Evolutionary conservation across 2,888 invertebrate genomes (phyloP), one percentile per base, ranked within the genome.

Genomic region (Latrodectus elegans): DNA sequence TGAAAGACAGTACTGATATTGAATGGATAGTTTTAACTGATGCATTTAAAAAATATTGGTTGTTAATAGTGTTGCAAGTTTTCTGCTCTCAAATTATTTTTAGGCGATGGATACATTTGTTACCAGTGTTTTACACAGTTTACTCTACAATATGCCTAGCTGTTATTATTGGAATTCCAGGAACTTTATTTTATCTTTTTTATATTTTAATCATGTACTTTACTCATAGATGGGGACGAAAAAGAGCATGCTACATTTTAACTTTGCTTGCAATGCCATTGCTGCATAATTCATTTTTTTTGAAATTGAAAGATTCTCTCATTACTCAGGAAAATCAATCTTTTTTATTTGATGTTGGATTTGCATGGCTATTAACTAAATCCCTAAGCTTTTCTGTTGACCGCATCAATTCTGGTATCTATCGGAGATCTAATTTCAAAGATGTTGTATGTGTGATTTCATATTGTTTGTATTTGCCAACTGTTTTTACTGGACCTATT

Each of bases 401-500:
- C 90, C 53, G 89, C 11, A 88, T 90, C 68, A 74, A 84, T 51
- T 70, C 70, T 22, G 15, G 55, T 10, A 71, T 74, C 8, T 72
- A 77, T 53, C 52, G 70, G 12, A 82, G 89, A 81, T 89, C 65
- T 10, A 75, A 68, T 60, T 75, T 9, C 88, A 87, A 82, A 80
- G 90, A 89, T 79, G 90, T 91, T 49, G 89, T 93, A 78, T 93
- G 94, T 89, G 94, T 95, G 91, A 91, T 96, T 77, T 95, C 95
- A 26, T 98, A 97, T 92, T 94, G 95, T 85, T 94, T 97, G 76
- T 97, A 98, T 92, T 93, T 97, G 79, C 98, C 98, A 26, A 93
- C 95, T n/a, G 93, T 96, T 87, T 95, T 95, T 90, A 94, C 95
- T 90, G 98, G 98, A 22, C 98, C 98, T n/a, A 93, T 97, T 82